Percentiles rank a stretch among this genome's conserved stretches.
These are phyloP conservation scores for Periplaneta americana DNA, from an alignment of 1,140 invertebrate genomes.

Conservation along the genomic window DNA sequence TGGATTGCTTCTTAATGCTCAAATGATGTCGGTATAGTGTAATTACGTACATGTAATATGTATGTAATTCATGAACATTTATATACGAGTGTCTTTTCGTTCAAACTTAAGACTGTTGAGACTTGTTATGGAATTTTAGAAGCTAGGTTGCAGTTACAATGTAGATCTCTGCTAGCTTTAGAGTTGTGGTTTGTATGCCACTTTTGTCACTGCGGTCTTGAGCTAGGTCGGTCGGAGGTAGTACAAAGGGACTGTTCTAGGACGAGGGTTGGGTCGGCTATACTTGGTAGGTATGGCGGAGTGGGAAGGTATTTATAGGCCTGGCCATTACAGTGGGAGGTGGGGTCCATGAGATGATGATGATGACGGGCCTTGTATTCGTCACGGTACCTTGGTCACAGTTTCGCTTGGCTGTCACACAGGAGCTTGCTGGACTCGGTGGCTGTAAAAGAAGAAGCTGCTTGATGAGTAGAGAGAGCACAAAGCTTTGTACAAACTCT, in stretches of 20 bases:
- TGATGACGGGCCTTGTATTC: background rate
- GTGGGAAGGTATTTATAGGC: background rate
- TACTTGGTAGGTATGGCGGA: background rate
- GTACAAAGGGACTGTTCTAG: background rate
- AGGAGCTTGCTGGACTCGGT: background rate
- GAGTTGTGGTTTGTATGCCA: background rate
- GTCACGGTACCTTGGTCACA: background rate
- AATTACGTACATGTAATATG: no score
- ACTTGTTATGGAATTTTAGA: no score
- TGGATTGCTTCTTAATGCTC: no score
- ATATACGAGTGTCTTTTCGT: no score
- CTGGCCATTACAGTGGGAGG: no score
- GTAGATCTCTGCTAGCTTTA: no score
- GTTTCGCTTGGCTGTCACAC: background rate
- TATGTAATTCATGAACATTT: no score
- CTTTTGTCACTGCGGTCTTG: background rate
- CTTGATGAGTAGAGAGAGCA: background rate
- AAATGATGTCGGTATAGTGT: no score
- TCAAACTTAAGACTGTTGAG: no score
- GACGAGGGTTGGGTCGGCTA: background rate
- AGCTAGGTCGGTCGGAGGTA: background rate
- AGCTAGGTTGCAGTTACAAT: no score
- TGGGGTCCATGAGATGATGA: background rate
- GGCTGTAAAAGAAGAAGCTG: background rate
- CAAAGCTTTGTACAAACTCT: background rate